Base-by-base conservation (phyloP, 1,140 invertebrate species). In the Platyura marginata region DNA sequence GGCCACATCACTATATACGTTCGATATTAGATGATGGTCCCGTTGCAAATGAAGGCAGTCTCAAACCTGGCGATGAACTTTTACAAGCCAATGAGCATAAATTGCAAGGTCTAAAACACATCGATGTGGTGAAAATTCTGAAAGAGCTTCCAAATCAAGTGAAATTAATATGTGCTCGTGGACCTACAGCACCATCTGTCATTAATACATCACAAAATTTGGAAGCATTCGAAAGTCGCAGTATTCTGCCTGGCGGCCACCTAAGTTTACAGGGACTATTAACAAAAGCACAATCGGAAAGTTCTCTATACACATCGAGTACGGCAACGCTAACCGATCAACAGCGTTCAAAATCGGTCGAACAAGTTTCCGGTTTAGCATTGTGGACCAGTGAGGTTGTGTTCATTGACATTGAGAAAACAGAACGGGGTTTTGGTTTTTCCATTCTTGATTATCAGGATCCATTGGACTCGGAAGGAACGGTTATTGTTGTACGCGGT, bases 391-490 rank as follows among this genome's bases (percentile, higher is more conserved):
- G 76, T 51, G 81, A 91, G 51, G 77, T 89, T 32, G 82, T 90
- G 46, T 75, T 84, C 50, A 79, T 96, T 41, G 77, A 89, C 55
- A 68, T 96, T 23, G 63, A 74, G 13, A 96, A 96, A 67, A 83
- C 81, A 36, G 87, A 92, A 50, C 72, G 83, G 46, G 92, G 92
- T 3, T 72, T 96, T 13, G 92, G 92, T 37, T 96, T 96, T 64
- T 91, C 86, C 46, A 91, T 96, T 47, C 67, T 95, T 32, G 92
- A 96, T 64, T 96, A 96, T 62, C 73, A 88, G 67, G 88, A 92
- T 64, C 87, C 88, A 1, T 65, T 88, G 48, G 88, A 91, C 63
- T 76, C 81, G 5, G 75, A 78, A 47, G 81, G 86, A 47, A 92
- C 87, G 41, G 86, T 96, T 21, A 95, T 96, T 58, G 90, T 96